A percentile compares a stretch with the other conserved stretches of the same genome.
These are phyloP conservation scores for Meles meles DNA, from an alignment of 2,113 vertebrate species.

Conservation along the genomic window DNA sequence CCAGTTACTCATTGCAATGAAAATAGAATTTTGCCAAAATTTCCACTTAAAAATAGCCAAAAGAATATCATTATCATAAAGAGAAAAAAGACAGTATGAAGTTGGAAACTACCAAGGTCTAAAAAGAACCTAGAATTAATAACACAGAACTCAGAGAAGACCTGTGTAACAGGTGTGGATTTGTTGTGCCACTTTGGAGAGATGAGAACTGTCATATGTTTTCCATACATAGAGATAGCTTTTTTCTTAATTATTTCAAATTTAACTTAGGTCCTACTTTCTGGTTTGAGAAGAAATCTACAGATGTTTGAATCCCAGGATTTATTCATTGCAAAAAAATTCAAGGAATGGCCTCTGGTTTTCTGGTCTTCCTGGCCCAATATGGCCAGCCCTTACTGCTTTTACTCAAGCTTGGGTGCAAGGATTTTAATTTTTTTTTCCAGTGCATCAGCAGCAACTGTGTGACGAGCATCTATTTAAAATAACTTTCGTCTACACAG, in stretches of 20 bases:
- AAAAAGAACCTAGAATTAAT: background rate
- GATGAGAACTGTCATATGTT: background rate
- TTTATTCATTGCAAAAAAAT: background rate
- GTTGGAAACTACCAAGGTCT: background rate
- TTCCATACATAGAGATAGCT: background rate
- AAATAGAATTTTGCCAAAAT: slow-evolving; percentile 38
- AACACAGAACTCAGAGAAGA: background rate
- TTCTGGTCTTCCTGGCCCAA: background rate
- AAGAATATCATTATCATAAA: background rate
- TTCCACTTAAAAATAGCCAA: background rate
- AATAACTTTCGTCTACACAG: background rate
- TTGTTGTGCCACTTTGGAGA: background rate
- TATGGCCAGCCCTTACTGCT: background rate
- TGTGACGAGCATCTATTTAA: background rate
- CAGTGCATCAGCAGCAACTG: background rate
- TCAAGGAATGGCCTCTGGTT: background rate
- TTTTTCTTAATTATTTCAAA: background rate
- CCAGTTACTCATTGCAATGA: background rate
- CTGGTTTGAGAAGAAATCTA: background rate
- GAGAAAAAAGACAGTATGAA: background rate
- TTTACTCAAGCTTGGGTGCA: background rate
- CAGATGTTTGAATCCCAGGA: background rate
- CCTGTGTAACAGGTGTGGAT: background rate
- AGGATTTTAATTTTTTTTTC: background rate
- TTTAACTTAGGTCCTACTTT: background rate